Evolutionary conservation across 2,113 vertebrate genomes (phyloP), one percentile per base, ranked within the genome.

Genomic region (Podarcis muralis): DNA sequence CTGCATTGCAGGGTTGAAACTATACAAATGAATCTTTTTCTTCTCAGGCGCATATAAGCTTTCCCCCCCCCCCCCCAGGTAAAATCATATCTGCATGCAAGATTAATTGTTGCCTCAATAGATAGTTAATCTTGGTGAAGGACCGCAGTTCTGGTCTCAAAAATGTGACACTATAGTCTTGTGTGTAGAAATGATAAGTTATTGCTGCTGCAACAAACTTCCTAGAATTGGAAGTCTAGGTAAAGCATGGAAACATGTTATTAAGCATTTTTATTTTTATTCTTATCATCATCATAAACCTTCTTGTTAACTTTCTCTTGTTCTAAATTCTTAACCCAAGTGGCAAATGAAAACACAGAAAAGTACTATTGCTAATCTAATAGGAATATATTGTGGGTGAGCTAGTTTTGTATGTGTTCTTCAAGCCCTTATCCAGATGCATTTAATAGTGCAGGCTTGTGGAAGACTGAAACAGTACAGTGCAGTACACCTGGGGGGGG

Each of bases 361-460:
- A 25, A 92, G 87, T 88, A 68, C 37, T 87, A 30, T 78, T 85
- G 84, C 85, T 87, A 4, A 83, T 81, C 79, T 91, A 57, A 43
- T 79, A 65, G 69, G 84, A 84, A n/a, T 16, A 57, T 16, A 22
- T 89, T 90, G 89, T 83, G 87, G 22, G 23, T 87, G 88, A 92
- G 90, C 83, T 65, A 0, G 5, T 20, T 94, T 0, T 0, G 79
- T 86, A 82, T 75, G 62, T 65, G 0, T 90, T 75, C 85, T 66
- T 93, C 7, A 71, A 5, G 90, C 93, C 90, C 22, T 59, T 93
- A 91, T 90, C 90, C 91, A 93, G 88, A 77, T 81, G 93, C 95
- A 94, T 95, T 96, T 90, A 90, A 95, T 93, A 89, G 95, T 95
- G 94, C 95, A 94, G 93, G 93, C 94, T 94, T 91, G 16, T 93